A percentile compares a stretch with the other conserved stretches of the same genome.
These are phyloP conservation scores for Drosophila murphyi DNA, from an alignment of 1,140 invertebrate species.

Conservation along the genomic window DNA sequence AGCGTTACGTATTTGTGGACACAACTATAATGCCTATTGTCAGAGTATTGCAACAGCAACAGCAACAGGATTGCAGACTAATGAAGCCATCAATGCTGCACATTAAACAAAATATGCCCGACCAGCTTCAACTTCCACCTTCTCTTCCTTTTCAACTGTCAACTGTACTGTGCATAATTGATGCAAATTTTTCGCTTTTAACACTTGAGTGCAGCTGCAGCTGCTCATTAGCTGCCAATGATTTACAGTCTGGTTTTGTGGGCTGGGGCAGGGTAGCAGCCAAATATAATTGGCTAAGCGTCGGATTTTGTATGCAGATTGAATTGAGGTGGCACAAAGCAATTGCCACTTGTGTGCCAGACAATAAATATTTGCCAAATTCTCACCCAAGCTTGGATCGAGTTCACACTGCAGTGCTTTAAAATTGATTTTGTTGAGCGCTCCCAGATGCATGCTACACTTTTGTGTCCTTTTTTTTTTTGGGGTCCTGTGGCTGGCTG, in stretches of 20 bases:
- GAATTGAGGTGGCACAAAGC: constrained; percentile 28
- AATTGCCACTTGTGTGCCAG: constrained; percentile 42
- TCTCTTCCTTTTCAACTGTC: neutral
- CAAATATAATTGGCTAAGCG: constrained; percentile 46
- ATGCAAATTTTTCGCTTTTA: constrained; percentile 35
- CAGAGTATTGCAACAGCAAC: neutral
- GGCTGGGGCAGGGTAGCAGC: too few relatives aligned
- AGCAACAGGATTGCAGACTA: constrained; percentile 36
- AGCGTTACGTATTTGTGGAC: too few relatives aligned
- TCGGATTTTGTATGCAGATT: constrained; percentile 69
- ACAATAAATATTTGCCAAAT: constrained; percentile 58
- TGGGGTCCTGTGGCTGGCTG: neutral
- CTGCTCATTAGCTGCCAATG: constrained; percentile 20
- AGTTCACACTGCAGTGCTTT: constrained; percentile 26
- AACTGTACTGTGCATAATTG: constrained; percentile 36
- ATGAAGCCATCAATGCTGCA: constrained; percentile 61
- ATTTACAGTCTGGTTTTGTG: neutral
- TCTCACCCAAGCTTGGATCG: constrained; percentile 17
- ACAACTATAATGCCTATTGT: too few relatives aligned
- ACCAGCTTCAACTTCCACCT: neutral
- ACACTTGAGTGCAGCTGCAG: constrained; percentile 31
- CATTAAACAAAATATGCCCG: constrained; percentile 34
- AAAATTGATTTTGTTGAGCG: constrained; percentile 72
- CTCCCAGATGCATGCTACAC: constrained; percentile 62
- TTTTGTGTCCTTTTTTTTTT: constrained; percentile 8